These are phyloP conservation scores for Cotesia congregata DNA, from an alignment of 2,888 invertebrate species.

Conservation along the genomic window DNA sequence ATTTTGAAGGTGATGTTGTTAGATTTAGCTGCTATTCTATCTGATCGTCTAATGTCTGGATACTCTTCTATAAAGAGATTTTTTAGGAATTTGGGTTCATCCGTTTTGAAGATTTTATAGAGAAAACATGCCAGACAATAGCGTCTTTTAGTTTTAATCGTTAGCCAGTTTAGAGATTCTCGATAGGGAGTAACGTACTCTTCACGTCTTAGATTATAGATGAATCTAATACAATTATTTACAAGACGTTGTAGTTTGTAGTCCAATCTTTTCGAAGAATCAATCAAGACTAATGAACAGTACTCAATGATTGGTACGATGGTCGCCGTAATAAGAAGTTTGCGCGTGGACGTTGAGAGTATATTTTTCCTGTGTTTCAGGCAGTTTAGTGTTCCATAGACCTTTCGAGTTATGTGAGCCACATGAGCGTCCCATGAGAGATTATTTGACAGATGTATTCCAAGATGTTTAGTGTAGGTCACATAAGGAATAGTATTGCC, in stretches of 20 bases:
- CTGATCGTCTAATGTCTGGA: too few relatives aligned
- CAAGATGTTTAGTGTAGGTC: background rate
- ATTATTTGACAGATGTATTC: background rate
- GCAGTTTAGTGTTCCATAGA: background rate
- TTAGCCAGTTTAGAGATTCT: background rate
- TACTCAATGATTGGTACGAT: background rate
- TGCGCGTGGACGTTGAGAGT: background rate
- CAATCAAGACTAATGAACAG: background rate
- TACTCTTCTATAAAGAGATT: too few relatives aligned
- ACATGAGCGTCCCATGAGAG: background rate
- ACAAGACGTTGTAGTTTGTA: background rate
- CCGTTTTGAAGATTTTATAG: background rate
- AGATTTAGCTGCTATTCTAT: too few relatives aligned
- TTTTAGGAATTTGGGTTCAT: background rate
- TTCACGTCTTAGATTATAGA: background rate
- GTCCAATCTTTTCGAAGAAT: background rate
- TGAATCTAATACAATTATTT: background rate
- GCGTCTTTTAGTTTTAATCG: background rate
- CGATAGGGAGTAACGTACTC: background rate
- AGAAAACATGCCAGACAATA: background rate
- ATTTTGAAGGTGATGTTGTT: too few relatives aligned
- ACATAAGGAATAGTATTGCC: background rate
- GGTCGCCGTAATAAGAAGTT: background rate
- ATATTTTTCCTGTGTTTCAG: background rate
- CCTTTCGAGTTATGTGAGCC: background rate